Evolutionary conservation across 30 jellyfish, hydroid and myxozoan genomes (phyloP).

Genomic region (Pelagia noctiluca): DNA sequence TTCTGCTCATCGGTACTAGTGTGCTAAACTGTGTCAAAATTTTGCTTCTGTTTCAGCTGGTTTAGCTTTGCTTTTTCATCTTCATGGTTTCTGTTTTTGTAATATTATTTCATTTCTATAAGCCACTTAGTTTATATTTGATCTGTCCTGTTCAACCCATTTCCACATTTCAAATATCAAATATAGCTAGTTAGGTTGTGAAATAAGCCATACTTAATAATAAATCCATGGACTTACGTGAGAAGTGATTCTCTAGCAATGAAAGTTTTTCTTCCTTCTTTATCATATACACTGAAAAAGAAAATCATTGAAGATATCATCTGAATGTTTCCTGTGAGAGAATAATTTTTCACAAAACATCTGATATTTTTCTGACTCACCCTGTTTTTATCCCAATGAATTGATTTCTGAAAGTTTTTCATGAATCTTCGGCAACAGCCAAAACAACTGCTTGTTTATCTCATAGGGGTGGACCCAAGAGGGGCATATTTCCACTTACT

Average conservation of each 20-base stretch:
- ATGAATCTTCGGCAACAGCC: not conserved
- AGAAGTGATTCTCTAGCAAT: slow-evolving; percentile 77
- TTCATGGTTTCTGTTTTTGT: not conserved
- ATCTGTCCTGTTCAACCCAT: not conserved
- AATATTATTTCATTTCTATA: too few relatives aligned
- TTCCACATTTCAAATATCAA: not conserved
- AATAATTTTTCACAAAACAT: not conserved
- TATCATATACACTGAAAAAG: slow-evolving; percentile 65
- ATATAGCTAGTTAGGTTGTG: too few relatives aligned
- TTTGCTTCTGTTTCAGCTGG: too few relatives aligned
- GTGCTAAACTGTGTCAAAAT: too few relatives aligned
- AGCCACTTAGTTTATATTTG: not conserved
- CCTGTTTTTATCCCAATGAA: not conserved
- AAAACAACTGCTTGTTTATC: not conserved
- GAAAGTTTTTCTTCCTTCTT: slow-evolving; percentile 74
- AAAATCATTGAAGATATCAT: not conserved
- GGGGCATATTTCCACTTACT: too few relatives aligned
- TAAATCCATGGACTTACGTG: slow-evolving; percentile 64
- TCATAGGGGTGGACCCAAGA: too few relatives aligned
- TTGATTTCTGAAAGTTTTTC: not conserved
- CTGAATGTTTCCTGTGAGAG: not conserved
- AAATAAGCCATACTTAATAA: not conserved
- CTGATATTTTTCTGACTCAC: not conserved
- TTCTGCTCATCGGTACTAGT: too few relatives aligned
- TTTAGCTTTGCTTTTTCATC: too few relatives aligned